Conservation (phyloP, 2,797 vertebrate genomes). For the Pygocentrus nattereri region DNA sequence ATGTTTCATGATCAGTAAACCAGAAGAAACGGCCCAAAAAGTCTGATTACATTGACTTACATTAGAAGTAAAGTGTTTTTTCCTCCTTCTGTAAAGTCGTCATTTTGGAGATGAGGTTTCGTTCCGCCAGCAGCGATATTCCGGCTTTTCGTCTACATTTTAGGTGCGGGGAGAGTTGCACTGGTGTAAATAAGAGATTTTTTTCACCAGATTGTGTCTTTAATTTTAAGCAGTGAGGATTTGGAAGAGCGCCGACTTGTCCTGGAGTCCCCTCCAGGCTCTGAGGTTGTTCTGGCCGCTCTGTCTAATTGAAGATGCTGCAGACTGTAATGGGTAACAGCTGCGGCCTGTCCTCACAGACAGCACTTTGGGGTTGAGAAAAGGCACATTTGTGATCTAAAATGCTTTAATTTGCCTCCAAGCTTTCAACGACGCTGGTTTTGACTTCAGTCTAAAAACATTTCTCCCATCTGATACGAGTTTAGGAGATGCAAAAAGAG, state of each 20-base stretch:
- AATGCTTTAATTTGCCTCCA: conserved; percentile 20
- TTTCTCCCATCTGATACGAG: conserved; percentile 12
- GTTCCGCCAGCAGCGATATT: too few species aligned
- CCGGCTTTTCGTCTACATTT: too few species aligned
- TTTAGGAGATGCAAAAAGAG: background rate
- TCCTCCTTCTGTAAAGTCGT: too few species aligned
- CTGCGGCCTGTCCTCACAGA: conserved; percentile 61
- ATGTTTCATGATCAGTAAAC: too few species aligned
- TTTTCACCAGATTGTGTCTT: background rate
- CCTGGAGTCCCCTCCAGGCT: conserved; percentile 38
- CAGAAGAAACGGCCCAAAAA: too few species aligned
- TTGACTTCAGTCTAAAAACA: conserved; percentile 10
- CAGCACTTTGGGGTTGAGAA: conserved; percentile 30
- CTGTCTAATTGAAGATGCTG: conserved; percentile 72
- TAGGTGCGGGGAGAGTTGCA: too few species aligned
- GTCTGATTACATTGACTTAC: too few species aligned
- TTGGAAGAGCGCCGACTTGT: background rate
- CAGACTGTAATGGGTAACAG: conserved; percentile 72
- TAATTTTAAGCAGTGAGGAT: background rate
- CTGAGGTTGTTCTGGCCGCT: conserved; percentile 46
- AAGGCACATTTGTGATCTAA: conserved; percentile 23
- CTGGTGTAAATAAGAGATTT: too few species aligned
- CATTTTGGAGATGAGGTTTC: too few species aligned
- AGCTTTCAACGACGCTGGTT: conserved; percentile 18
- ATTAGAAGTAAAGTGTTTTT: too few species aligned